Evolutionary conservation across 2,888 invertebrate genomes (phyloP).

Genomic region (Heliconius erato): DNA sequence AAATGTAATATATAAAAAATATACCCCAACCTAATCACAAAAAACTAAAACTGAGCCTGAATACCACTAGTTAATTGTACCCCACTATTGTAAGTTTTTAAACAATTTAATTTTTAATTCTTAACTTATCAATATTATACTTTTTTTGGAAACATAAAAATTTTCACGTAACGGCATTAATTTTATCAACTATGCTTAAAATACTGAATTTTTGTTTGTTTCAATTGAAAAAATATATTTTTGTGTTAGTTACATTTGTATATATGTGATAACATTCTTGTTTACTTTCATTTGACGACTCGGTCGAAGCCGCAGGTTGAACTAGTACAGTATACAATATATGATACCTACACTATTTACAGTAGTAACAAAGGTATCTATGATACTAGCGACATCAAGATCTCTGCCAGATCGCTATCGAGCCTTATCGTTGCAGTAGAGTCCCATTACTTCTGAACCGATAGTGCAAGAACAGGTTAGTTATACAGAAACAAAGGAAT

Average conservation of each 20-base stretch:
- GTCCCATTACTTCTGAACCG: slow-evolving; percentile 33
- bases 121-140: too few relatives aligned
- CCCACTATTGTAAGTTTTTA: background rate
- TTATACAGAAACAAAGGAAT: slow-evolving; percentile 28
- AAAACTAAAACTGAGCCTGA: background rate
- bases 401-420: slow-evolving; percentile 45
- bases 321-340: background rate
- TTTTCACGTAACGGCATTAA: too few relatives aligned
- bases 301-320: background rate
- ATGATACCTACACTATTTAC: slow-evolving; percentile 6
- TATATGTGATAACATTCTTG: background rate
- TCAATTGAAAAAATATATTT: too few relatives aligned
- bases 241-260: too few relatives aligned
- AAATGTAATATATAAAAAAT: background rate
- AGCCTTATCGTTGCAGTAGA: slow-evolving; percentile 9
- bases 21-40: background rate
- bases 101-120: too few relatives aligned
- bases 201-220: too few relatives aligned
- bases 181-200: too few relatives aligned
- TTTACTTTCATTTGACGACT: background rate
- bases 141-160: too few relatives aligned
- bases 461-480: slow-evolving; percentile 18
- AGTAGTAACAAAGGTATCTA: slow-evolving; percentile 14
- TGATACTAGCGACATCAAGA: slow-evolving; percentile 40
- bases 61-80: background rate